Evolutionary conservation across 1,140 invertebrate genomes (phyloP).

Genomic region (Argopecten irradians): DNA sequence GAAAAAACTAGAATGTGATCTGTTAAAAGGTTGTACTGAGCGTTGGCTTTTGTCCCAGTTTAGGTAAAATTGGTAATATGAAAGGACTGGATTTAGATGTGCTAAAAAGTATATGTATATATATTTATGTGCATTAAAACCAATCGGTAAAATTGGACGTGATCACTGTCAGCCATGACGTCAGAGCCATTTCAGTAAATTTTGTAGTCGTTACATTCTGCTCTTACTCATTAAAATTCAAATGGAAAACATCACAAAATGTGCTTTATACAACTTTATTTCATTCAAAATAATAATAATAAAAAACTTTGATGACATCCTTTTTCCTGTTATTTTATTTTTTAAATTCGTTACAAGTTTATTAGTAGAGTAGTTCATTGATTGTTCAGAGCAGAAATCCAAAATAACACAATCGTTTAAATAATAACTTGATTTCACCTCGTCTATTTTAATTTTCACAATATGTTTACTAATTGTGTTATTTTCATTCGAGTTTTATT

Average conservation of each 20-base stretch:
- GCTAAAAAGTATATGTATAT: neutral
- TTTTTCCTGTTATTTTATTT: too few species aligned
- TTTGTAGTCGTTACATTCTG: neutral
- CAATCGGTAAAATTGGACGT: constrained; percentile 8
- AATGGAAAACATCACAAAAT: neutral
- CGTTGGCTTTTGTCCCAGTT: neutral
- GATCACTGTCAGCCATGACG: neutral
- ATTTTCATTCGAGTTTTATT: too few species aligned
- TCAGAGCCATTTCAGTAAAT: neutral
- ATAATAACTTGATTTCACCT: too few species aligned
- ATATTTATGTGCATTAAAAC: constrained; percentile 1
- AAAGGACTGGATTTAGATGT: neutral
- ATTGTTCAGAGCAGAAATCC: too few species aligned
- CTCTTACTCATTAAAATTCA: neutral
- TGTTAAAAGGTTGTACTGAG: constrained; percentile 6
- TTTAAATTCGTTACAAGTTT: too few species aligned
- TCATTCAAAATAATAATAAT: too few species aligned
- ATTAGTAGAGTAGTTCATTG: too few species aligned
- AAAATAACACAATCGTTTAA: too few species aligned
- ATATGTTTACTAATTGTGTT: too few species aligned
- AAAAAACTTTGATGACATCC: too few species aligned
- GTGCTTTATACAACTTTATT: too few species aligned
- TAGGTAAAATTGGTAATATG: neutral
- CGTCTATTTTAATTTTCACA: too few species aligned
- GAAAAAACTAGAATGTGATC: neutral